Conservation (phyloP, 1,140 invertebrate species). For the Zaprionus taronus region DNA sequence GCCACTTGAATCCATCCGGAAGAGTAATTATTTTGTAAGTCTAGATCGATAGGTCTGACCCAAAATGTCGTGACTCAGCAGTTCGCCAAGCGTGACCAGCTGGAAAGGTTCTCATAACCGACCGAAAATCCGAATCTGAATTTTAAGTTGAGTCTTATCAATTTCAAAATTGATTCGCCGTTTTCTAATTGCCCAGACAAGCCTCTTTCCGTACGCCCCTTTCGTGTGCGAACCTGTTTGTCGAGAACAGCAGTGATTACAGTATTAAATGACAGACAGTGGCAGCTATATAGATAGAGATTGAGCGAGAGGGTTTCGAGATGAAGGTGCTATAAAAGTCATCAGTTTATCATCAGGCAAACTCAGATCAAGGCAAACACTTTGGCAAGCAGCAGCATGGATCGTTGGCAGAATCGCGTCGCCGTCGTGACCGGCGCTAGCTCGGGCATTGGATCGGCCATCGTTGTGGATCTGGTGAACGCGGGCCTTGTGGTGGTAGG, state of each 20-base stretch:
- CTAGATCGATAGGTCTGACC: not conserved
- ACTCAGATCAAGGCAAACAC: not conserved
- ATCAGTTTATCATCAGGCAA: not conserved
- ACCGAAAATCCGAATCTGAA: not conserved
- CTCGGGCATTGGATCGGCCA: not conserved
- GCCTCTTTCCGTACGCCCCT: not conserved
- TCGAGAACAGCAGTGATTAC: not conserved
- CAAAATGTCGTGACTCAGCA: not conserved
- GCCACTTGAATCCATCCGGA: not conserved
- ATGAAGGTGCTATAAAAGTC: slow-evolving; percentile 1
- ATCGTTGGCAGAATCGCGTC: slow-evolving; percentile 6
- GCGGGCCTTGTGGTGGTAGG: not conserved
- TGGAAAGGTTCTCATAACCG: not conserved
- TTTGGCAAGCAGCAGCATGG: slow-evolving; percentile 1
- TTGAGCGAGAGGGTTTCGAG: not conserved
- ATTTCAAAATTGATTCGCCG: not conserved
- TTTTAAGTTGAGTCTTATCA: not conserved
- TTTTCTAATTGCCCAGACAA: not conserved
- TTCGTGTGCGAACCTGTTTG: not conserved
- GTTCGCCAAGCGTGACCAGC: not conserved
- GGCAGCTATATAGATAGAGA: not conserved
- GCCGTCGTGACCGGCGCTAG: not conserved
- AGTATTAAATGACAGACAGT: not conserved
- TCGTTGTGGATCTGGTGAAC: not conserved
- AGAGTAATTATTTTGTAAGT: not conserved